These are phyloP conservation scores for Corythornis vintsioides DNA, from an alignment of 2,113 vertebrate genomes.

Conservation along the genomic window DNA sequence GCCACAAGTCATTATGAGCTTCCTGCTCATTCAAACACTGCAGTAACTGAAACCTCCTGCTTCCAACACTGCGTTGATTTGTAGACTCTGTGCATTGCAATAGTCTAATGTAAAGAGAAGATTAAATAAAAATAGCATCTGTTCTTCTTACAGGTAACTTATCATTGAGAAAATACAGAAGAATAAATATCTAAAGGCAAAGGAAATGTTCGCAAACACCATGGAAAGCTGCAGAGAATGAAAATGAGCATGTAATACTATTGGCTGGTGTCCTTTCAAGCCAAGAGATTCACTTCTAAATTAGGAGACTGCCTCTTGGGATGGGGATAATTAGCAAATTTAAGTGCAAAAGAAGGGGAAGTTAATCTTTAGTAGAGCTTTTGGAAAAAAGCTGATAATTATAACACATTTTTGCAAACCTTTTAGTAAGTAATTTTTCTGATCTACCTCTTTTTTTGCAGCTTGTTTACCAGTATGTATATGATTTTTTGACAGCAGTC, in stretches of 20 bases:
- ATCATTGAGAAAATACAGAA: not conserved
- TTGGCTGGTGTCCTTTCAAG: conserved; percentile 4
- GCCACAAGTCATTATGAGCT: conserved; percentile 21
- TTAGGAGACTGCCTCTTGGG: not conserved
- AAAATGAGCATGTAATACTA: not conserved
- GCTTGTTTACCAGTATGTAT: not conserved
- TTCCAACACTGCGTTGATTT: not conserved
- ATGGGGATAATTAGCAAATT: conserved; percentile 25
- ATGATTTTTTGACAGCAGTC: not conserved
- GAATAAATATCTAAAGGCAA: conserved; percentile 21
- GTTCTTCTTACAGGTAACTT: not conserved
- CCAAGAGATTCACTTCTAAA: not conserved
- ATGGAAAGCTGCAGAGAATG: not conserved
- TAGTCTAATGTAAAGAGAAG: not conserved
- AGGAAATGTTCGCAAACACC: not conserved
- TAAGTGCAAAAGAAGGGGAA: not conserved
- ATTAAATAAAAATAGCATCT: not conserved
- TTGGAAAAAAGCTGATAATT: not conserved
- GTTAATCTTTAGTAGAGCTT: not conserved
- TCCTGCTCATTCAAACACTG: conserved; percentile 8
- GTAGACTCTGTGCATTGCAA: not conserved
- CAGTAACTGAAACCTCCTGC: accelerated
- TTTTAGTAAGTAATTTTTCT: not conserved
- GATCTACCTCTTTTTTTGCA: not conserved
- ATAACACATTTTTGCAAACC: not conserved